Conservation (phyloP, 2,113 vertebrate species). For the Thinocorus orbignyianus region DNA sequence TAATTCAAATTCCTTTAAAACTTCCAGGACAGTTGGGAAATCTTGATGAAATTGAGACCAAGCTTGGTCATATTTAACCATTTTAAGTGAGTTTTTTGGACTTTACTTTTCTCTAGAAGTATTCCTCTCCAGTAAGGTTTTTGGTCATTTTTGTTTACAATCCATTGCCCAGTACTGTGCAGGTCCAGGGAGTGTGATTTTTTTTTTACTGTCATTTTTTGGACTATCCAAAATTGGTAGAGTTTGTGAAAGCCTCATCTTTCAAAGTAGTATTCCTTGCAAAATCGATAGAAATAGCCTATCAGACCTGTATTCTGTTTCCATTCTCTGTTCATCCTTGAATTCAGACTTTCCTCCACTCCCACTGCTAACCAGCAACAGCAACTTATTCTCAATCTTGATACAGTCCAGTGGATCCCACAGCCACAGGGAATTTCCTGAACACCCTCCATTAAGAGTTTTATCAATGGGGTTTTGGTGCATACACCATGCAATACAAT, state of each 20-base stretch:
- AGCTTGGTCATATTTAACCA: neutral
- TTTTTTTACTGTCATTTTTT: neutral
- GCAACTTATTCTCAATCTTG: neutral
- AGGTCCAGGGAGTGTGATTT: neutral
- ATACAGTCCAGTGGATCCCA: neutral
- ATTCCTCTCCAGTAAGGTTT: neutral
- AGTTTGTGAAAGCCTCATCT: neutral
- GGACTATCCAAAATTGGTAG: neutral
- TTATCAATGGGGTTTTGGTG: neutral
- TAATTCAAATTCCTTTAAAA: conserved; percentile 39
- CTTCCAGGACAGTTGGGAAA: neutral
- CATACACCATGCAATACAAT: accelerated
- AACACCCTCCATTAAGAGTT: neutral
- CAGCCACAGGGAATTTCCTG: accelerated
- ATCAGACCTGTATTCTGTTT: neutral
- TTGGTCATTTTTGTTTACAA: neutral
- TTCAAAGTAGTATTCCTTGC: neutral
- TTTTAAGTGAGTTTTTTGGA: conserved; percentile 1
- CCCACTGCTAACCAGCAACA: neutral
- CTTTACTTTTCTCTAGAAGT: neutral
- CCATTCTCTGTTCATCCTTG: neutral
- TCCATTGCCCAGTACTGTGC: neutral
- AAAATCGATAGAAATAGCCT: neutral
- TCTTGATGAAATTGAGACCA: neutral
- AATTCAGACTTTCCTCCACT: neutral